These are phyloP conservation scores for Agrilus planipennis DNA, from an alignment of 1,140 invertebrate species.

Conservation along the genomic window DNA sequence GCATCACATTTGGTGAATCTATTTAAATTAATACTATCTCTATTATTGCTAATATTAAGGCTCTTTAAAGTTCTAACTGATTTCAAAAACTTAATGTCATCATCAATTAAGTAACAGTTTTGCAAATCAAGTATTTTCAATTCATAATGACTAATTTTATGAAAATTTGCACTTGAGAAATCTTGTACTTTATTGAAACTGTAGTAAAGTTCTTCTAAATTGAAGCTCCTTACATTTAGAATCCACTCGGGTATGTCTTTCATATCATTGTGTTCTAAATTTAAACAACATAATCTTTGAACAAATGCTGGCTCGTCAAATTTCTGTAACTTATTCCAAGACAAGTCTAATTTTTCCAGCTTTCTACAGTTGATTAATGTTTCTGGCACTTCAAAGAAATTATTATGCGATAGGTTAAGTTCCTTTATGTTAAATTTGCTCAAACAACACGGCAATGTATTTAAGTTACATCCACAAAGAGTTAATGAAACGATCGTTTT, in stretches of 20 bases:
- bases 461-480: too few relatives aligned
- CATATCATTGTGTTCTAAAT: not conserved
- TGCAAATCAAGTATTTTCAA: not conserved
- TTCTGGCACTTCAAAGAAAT: not conserved
- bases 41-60: not conserved
- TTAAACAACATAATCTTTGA: not conserved
- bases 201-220: not conserved
- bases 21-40: too few relatives aligned
- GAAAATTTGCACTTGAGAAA: not conserved
- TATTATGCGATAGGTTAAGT: not conserved
- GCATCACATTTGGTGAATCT: too few relatives aligned
- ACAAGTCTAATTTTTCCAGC: not conserved
- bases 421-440: not conserved
- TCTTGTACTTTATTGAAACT: not conserved
- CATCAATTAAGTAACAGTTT: not conserved
- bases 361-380: not conserved
- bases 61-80: not conserved
- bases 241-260: not conserved
- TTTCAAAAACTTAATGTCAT: not conserved
- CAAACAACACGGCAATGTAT: too few relatives aligned
- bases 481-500: too few relatives aligned
- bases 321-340: not conserved
- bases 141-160: not conserved
- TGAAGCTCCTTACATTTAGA: not conserved
- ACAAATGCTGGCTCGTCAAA: not conserved